A percentile compares a stretch with the other conserved stretches of the same genome.
phyloP scores from a whole-genome alignment of 2,113 vertebrate genomes.

The Uria lomvia region DNA sequence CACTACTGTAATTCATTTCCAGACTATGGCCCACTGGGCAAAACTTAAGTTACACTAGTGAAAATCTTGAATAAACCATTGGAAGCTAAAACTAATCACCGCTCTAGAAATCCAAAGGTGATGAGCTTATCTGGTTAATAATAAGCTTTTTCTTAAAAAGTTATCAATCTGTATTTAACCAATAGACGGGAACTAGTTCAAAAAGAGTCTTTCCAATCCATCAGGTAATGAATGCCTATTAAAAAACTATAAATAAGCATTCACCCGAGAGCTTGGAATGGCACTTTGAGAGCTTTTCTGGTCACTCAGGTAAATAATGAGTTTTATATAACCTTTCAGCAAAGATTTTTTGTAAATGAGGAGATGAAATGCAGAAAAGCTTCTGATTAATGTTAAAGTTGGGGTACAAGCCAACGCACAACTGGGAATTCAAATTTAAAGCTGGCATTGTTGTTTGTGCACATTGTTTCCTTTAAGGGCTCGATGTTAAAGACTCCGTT shows the following conservation, averaged over 20 bases:
- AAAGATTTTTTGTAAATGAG: slow-evolving; percentile 61
- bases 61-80: slow-evolving; percentile 27
- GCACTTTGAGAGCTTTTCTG: slow-evolving; percentile 60
- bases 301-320: slow-evolving; percentile 67
- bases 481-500: background rate
- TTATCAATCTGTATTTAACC: slow-evolving; percentile 34
- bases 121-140: slow-evolving; percentile 19
- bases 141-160: slow-evolving; percentile 38
- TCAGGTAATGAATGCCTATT: slow-evolving; percentile 58
- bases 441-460: background rate
- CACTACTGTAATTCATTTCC: background rate
- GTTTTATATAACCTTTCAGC: slow-evolving; percentile 61
- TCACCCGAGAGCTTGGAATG: slow-evolving; percentile 56
- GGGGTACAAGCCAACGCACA: background rate
- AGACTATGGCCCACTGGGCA: slow-evolving; percentile 8
- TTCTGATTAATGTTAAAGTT: slow-evolving; percentile 53
- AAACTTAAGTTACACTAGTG: background rate
- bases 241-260: slow-evolving; percentile 67
- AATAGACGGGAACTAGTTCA: slow-evolving; percentile 3
- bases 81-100: slow-evolving; percentile 28
- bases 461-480: background rate
- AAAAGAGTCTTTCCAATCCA: slow-evolving; percentile 44
- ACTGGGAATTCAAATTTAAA: slow-evolving; percentile 22
- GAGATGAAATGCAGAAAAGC: slow-evolving; percentile 40
- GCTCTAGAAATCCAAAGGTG: slow-evolving; percentile 31